These are phyloP conservation scores for Montifringilla adamsi DNA, from an alignment of 2,113 vertebrate species.

Conservation along the genomic window DNA sequence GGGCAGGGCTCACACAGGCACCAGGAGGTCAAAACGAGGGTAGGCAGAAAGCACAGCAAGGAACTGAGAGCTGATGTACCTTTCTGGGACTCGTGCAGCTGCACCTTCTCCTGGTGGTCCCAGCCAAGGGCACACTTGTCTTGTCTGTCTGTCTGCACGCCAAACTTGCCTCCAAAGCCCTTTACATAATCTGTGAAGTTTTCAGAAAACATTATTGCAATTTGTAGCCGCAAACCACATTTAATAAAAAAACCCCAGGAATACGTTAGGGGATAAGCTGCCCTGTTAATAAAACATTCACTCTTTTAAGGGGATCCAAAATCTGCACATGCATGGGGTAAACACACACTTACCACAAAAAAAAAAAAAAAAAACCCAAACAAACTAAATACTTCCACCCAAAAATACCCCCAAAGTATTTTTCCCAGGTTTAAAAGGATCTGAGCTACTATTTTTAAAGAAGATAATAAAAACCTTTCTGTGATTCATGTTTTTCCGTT, in stretches of 20 bases:
- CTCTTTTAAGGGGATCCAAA: background rate
- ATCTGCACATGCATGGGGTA: background rate
- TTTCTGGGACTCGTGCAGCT: constrained; percentile 96
- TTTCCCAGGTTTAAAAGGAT: background rate
- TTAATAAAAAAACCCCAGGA: background rate
- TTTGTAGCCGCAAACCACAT: background rate
- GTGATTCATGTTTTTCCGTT: constrained; percentile 93
- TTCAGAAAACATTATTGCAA: background rate
- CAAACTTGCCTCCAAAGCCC: constrained; percentile 97
- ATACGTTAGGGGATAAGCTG: background rate
- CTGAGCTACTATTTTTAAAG: background rate
- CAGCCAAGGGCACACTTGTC: constrained; percentile 95
- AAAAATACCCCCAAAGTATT: rapidly evolving
- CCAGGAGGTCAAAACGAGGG: background rate
- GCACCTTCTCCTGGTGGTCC: constrained; percentile 96
- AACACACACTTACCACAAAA: background rate
- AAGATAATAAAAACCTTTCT: constrained; percentile 84
- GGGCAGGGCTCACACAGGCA: background rate
- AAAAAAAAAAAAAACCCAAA: background rate
- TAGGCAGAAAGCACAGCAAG: background rate
- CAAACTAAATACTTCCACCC: background rate
- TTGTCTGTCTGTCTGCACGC: constrained; percentile 93
- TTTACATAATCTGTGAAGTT: constrained; percentile 88
- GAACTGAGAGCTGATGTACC: constrained; percentile 67
- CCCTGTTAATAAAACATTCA: background rate